These are phyloP conservation scores for Orgyia antiqua DNA, from an alignment of 2,888 invertebrate species.

Conservation along the genomic window DNA sequence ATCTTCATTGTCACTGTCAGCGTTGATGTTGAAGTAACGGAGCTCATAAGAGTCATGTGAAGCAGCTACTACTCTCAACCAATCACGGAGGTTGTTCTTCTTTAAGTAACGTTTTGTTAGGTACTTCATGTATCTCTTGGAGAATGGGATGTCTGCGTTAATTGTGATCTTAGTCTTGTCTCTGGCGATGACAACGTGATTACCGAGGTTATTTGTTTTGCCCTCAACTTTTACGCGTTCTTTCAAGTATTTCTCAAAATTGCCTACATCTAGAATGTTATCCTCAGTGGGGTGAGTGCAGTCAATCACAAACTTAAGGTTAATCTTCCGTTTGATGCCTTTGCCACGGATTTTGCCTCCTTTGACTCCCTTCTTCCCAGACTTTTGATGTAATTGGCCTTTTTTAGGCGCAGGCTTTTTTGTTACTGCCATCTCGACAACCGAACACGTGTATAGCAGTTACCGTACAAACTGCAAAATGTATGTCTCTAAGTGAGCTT, in stretches of 20 bases:
- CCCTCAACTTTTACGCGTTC: slow-evolving; percentile 96
- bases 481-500: too few species aligned
- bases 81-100: slow-evolving; percentile 99
- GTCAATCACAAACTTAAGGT: slow-evolving; percentile 94
- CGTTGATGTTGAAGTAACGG: slow-evolving; percentile 98
- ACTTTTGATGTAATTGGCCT: slow-evolving; percentile 69
- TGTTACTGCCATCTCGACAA: slow-evolving; percentile 69
- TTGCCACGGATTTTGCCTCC: slow-evolving; percentile 86
- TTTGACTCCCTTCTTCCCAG: slow-evolving; percentile 72
- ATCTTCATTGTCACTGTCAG: slow-evolving; percentile 86
- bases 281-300: slow-evolving; percentile 99
- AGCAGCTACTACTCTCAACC: slow-evolving; percentile 99
- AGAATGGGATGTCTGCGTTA: slow-evolving; percentile 87
- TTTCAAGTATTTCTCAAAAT: slow-evolving; percentile 95
- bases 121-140: slow-evolving; percentile 97
- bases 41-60: slow-evolving; percentile 98
- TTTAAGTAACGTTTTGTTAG: slow-evolving; percentile 99
- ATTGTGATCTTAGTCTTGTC: slow-evolving; percentile 96
- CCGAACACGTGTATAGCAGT: slow-evolving; percentile 72
- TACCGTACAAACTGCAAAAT: slow-evolving; percentile 72
- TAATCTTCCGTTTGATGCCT: slow-evolving; percentile 94
- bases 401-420: slow-evolving; percentile 75
- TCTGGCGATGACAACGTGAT: slow-evolving; percentile 91
- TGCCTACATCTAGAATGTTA: slow-evolving; percentile 97
- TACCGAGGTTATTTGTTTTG: slow-evolving; percentile 97